A percentile compares a stretch with the other conserved stretches of the same genome.
Evolutionary conservation across 2,888 invertebrate species (phyloP).

Genomic region (Dicyrtomina minuta): DNA sequence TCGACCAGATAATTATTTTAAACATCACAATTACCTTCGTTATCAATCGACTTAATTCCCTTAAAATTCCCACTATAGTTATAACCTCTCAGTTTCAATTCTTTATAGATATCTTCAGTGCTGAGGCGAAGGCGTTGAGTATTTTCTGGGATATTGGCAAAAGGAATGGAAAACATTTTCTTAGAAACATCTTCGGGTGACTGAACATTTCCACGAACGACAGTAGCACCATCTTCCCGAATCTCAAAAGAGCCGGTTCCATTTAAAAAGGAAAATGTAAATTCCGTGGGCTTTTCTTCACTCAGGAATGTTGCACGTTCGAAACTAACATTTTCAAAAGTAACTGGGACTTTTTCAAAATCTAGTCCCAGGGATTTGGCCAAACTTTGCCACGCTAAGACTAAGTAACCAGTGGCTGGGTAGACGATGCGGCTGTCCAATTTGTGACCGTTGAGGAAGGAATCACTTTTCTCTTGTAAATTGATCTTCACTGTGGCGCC

Average conservation of each 20-base stretch:
- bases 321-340: constrained; percentile 86
- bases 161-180: constrained; percentile 5
- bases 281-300: constrained; percentile 73
- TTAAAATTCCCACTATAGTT: constrained; percentile 79
- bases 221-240: constrained; percentile 78
- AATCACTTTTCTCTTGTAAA: constrained; percentile 56
- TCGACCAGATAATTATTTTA: too few species aligned
- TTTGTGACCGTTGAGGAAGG: constrained; percentile 65
- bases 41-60: constrained; percentile 75
- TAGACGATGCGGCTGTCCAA: constrained; percentile 70
- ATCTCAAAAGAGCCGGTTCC: constrained; percentile 84
- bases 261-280: constrained; percentile 62
- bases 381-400: constrained; percentile 79
- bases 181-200: constrained; percentile 7
- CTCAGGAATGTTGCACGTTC: constrained; percentile 89
- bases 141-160: background rate
- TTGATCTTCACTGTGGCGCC: background rate
- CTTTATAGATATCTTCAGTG: constrained; percentile 76
- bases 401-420: constrained; percentile 81
- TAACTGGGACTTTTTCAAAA: constrained; percentile 74
- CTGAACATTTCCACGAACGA: constrained; percentile 72
- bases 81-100: constrained; percentile 80
- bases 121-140: background rate
- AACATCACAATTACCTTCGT: constrained; percentile 59
- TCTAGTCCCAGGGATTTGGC: constrained; percentile 74